These are phyloP conservation scores for Brachionus manjavacas DNA, from an alignment of 1,140 invertebrate genomes.

Conservation along the genomic window DNA sequence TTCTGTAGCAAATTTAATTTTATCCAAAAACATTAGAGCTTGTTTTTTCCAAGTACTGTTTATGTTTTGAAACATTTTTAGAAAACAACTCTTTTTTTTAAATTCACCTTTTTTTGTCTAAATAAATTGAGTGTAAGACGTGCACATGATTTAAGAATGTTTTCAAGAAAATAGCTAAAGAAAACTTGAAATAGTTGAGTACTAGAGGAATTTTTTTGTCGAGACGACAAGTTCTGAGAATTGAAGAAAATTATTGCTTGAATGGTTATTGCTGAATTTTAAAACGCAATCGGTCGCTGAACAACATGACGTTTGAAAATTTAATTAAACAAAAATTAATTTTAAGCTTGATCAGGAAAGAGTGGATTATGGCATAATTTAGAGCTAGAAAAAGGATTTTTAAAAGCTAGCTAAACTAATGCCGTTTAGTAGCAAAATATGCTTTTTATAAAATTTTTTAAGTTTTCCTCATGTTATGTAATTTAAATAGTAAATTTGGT, in stretches of 20 bases:
- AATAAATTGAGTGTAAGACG: neutral
- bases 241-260: neutral
- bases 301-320: conserved; percentile 2
- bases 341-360: neutral
- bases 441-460: neutral
- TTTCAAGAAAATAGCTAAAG: neutral
- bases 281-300: neutral
- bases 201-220: neutral
- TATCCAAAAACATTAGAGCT: neutral
- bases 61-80: neutral
- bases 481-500: neutral
- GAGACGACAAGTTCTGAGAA: neutral
- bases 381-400: neutral
- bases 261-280: neutral
- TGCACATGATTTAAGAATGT: neutral
- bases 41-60: neutral
- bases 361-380: neutral
- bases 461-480: neutral
- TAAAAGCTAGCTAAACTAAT: neutral
- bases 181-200: neutral
- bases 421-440: neutral
- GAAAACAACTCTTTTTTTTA: neutral
- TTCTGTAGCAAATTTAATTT: neutral
- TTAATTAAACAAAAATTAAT: neutral
- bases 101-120: neutral